Percentiles rank a stretch among this genome's conserved stretches.
These are phyloP conservation scores for Branchellion lobata DNA, from an alignment of 2,888 invertebrate species.

Conservation along the genomic window DNA sequence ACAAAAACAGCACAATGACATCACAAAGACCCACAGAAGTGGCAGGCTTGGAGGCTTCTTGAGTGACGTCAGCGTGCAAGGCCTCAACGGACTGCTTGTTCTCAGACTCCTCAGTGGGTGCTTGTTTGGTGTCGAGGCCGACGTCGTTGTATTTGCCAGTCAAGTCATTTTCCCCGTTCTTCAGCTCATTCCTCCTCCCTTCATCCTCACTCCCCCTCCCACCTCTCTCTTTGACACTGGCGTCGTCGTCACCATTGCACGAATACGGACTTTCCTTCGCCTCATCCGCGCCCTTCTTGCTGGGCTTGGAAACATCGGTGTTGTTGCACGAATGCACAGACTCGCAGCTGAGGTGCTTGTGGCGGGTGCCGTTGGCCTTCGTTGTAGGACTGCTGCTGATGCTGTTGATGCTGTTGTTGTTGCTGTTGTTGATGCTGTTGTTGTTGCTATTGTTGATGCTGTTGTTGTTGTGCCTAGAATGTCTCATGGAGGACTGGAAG, in stretches of 20 bases:
- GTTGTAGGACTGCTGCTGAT: not conserved
- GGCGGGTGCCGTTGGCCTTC: not conserved
- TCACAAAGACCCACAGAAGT: no score
- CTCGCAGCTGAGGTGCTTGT: not conserved
- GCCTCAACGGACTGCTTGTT: no score
- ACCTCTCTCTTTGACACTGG: not conserved
- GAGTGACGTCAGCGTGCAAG: no score
- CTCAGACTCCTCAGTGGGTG: no score
- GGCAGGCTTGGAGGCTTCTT: no score
- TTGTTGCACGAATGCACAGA: no score
- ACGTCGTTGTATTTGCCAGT: no score
- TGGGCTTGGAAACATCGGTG: no score
- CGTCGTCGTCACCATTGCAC: not conserved
- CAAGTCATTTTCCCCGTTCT: not conserved
- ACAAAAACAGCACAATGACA: no score
- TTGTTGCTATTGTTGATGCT: not conserved
- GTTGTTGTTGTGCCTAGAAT: not conserved
- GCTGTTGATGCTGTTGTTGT: not conserved
- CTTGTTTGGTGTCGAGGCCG: no score
- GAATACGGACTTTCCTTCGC: not conserved
- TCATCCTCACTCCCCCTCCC: not conserved
- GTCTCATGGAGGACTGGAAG: constrained; percentile 37
- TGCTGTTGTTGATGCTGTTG: not conserved
- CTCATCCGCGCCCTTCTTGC: not conserved
- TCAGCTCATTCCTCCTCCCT: not conserved